phyloP scores from a whole-genome alignment of 2,797 vertebrate species.

The Crax fasciolata region DNA sequence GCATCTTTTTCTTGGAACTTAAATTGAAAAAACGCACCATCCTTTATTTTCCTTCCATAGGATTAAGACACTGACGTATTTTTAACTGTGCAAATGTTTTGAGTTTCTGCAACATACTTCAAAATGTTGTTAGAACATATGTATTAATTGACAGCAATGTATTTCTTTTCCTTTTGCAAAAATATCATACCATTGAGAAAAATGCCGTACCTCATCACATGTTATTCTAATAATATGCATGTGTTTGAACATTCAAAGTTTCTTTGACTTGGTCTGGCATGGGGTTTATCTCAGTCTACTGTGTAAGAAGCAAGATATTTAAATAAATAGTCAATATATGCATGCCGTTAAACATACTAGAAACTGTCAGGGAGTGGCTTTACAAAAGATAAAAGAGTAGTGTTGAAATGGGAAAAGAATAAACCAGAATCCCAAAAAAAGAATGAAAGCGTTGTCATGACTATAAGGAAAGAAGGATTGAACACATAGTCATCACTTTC shows the following conservation, averaged over 20 bases:
- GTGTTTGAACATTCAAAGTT: background rate
- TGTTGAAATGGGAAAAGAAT: background rate
- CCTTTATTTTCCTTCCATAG: background rate
- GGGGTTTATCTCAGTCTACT: background rate
- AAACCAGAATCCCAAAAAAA: background rate
- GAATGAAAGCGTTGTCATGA: background rate
- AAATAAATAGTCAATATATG: constrained; percentile 23
- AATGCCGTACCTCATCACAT: background rate
- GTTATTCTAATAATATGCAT: background rate
- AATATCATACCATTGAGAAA: background rate
- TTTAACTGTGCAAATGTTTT: background rate
- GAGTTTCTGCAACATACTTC: background rate
- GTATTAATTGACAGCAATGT: background rate
- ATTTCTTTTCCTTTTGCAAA: background rate
- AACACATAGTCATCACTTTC: background rate
- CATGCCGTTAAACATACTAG: background rate
- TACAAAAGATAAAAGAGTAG: background rate
- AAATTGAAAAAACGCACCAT: background rate
- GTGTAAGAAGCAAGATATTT: background rate
- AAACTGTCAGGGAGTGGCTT: background rate
- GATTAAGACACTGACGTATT: background rate
- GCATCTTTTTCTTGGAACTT: background rate
- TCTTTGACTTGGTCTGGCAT: background rate
- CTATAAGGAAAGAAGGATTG: background rate
- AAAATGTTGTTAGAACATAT: background rate